A percentile compares a stretch with the other conserved stretches of the same genome.
Evolutionary conservation across 2,797 vertebrate species (phyloP).

Genomic region (Gambusia yucatana): DNA sequence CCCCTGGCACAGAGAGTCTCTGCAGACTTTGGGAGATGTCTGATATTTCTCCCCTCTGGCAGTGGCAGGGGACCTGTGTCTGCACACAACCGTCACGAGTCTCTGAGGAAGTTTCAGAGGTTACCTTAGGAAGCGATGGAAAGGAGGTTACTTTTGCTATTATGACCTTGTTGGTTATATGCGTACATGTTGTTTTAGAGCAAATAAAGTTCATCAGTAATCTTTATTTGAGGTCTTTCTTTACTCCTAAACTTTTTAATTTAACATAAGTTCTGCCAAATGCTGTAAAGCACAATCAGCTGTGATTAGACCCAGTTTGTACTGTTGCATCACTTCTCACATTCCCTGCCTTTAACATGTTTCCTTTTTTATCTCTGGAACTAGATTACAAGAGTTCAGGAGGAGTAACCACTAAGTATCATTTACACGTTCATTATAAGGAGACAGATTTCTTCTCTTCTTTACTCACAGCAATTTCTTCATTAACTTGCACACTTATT

Average conservation of each 20-base stretch:
- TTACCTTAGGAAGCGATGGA: conserved; percentile 49
- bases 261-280: conserved; percentile 38
- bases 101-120: conserved; percentile 28
- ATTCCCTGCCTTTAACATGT: not conserved
- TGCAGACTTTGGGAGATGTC: conserved; percentile 53
- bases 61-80: conserved; percentile 23
- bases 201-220: conserved; percentile 32
- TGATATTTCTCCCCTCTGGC: conserved; percentile 48
- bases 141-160: not conserved
- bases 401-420: not conserved
- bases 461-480: not conserved
- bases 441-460: too few relatives aligned
- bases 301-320: not conserved
- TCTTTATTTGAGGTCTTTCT: conserved; percentile 36
- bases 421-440: too few relatives aligned
- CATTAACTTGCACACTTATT: not conserved
- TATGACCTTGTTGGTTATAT: conserved; percentile 38
- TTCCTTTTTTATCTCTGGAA: not conserved
- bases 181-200: not conserved
- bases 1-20: conserved; percentile 47
- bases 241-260: conserved; percentile 39
- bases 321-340: not conserved
- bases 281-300: not conserved
- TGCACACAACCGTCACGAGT: conserved; percentile 17
- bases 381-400: not conserved